These are phyloP conservation scores for Caradrina kadenii DNA, from an alignment of 2,888 invertebrate species.

Conservation along the genomic window DNA sequence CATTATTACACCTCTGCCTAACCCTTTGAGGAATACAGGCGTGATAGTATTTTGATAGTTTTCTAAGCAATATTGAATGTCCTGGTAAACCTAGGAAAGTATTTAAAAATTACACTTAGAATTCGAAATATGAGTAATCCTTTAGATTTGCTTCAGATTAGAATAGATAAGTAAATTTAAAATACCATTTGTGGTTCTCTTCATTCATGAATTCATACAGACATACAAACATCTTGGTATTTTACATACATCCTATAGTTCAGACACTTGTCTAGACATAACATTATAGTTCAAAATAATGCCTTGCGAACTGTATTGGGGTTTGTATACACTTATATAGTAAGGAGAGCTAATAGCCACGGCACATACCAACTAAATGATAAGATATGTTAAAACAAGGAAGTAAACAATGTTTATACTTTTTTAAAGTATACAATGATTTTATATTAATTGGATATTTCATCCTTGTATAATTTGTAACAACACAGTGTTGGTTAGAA, in stretches of 20 bases:
- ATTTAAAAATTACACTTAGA: neutral
- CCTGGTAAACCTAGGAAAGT: neutral
- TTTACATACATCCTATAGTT: conserved; percentile 3
- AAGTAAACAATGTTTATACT: conserved; percentile 6
- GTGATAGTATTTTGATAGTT: neutral
- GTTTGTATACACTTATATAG: neutral
- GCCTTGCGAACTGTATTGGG: conserved; percentile 18
- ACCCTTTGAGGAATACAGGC: no score
- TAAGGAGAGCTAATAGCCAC: neutral
- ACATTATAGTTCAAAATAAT: neutral
- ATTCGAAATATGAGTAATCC: no score
- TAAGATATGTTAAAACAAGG: conserved; percentile 1
- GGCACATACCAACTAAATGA: neutral
- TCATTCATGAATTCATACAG: neutral
- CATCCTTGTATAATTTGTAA: neutral
- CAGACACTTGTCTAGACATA: neutral
- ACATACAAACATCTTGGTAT: neutral
- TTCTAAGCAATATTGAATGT: neutral
- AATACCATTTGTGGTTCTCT: neutral
- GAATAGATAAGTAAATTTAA: no score
- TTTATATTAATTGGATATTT: conserved; percentile 4
- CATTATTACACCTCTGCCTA: no score
- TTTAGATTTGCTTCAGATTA: no score
- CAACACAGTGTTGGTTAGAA: no score
- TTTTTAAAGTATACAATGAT: conserved; percentile 14